phyloP scores from a whole-genome alignment of 2,888 invertebrate species.

The Macropis europaea region DNA sequence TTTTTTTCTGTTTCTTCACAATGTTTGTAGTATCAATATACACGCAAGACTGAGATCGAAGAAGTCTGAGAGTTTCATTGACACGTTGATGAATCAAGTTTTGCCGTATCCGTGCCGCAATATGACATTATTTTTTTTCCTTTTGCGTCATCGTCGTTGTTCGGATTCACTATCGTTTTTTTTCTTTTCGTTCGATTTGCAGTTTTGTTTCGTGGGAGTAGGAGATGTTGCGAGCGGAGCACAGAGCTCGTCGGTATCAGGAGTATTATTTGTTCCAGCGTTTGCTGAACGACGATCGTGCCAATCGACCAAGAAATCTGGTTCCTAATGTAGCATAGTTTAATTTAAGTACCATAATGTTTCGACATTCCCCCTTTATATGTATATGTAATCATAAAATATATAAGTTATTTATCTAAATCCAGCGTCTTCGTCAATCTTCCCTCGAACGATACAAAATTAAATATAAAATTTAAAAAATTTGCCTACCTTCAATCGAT shows the following conservation, averaged over 20 bases:
- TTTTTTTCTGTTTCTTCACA: neutral
- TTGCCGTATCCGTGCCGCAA: neutral
- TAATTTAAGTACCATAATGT: slow-evolving; percentile 24
- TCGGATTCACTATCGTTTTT: neutral
- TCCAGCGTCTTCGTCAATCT: neutral
- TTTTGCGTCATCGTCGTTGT: neutral
- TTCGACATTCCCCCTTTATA: slow-evolving; percentile 33
- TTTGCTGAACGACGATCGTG: neutral
- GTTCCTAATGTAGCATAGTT: slow-evolving; percentile 25
- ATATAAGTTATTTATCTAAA: slow-evolving; percentile 43
- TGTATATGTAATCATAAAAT: slow-evolving; percentile 31
- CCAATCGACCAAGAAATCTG: slow-evolving; percentile 15
- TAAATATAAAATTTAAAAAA: too few species aligned
- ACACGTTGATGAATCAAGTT: neutral
- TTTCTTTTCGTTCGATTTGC: neutral
- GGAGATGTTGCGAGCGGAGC: neutral
- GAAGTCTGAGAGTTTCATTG: slow-evolving; percentile 2
- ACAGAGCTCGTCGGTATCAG: too few species aligned
- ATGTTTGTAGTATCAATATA: neutral
- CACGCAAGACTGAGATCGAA: slow-evolving; percentile 1
- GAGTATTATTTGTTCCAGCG: neutral
- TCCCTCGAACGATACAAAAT: too few species aligned
- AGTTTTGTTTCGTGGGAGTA: neutral
- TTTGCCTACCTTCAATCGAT: neutral
- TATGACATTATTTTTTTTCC: neutral